Evolutionary conservation across 2,888 invertebrate species (phyloP), one percentile per base, ranked within the genome.

Genomic region (Theodoxus fluviatilis): DNA sequence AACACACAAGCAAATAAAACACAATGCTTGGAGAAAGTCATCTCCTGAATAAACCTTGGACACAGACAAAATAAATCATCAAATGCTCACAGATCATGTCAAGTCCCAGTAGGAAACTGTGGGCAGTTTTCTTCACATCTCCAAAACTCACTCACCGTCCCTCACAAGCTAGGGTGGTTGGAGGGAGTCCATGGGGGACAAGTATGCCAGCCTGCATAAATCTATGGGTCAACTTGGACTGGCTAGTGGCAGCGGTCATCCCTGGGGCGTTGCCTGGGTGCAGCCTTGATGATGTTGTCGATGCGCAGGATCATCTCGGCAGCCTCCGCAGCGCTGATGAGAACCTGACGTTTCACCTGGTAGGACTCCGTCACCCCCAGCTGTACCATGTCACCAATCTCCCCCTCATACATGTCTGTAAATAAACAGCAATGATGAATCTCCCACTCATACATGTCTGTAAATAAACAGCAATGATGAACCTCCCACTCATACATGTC

Each of bases 291-390:
- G 78, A 99, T 99, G 88, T 96, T 93, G 88, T 99, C 99, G 0
- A 99, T 99, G 69, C 99, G 92, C 28, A 99, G 90, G 81, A 99
- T 98, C 94, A 99, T 96, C 89, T 99, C 98, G 0, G 98, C 98
- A 0, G 98, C 98, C 88, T 99, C 99, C 0, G 95, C 89, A 0
- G 98, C 99, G 7, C 97, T 96, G 73, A 96, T 85, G 69, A 99
- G 89, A 65, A 99, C 96, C 88, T 98, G 98, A 40, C 95, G 91
- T 88, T 99, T 99, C 7, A 99, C 98, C 38, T 94, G 94, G 89
- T 93, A 97, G 0, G 98, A 97, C 89, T 99, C 99, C 0, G 96
- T 96, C 79, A 99, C 93, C 61, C 98, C 98, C 73, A 97, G 89
- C 64, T 91, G 90, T 80, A 92, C 92, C 93, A 99, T 97, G 89